A percentile compares a stretch with the other conserved stretches of the same genome.
phyloP scores from a whole-genome alignment of 2,888 invertebrate genomes.

The Hylaea fasciaria region DNA sequence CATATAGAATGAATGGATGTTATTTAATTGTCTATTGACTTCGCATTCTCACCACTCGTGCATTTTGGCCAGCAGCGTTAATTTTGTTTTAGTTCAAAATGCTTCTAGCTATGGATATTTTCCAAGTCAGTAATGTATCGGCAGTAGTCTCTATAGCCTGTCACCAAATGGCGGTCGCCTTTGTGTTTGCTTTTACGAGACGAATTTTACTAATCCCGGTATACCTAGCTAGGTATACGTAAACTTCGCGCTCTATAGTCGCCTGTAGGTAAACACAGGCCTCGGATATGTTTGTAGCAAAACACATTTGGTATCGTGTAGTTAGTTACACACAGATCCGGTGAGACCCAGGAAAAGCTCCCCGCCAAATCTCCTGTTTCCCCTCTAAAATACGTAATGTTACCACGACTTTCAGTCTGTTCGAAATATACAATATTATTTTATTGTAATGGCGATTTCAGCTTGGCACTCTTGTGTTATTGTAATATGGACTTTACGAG shows the following conservation, averaged over 20 bases:
- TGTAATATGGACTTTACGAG: constrained; percentile 1
- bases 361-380: constrained; percentile 65
- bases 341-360: constrained; percentile 61
- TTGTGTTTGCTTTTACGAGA: constrained; percentile 3
- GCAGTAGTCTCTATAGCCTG: no score
- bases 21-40: no score
- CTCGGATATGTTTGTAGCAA: constrained; percentile 68
- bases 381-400: constrained; percentile 60
- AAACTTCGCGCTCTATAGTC: not conserved
- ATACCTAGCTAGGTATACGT: not conserved
- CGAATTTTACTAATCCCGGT: not conserved
- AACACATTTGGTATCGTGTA: constrained; percentile 71
- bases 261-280: constrained; percentile 52
- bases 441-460: constrained; percentile 20
- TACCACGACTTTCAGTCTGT: constrained; percentile 34
- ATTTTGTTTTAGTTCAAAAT: no score
- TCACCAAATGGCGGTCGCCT: not conserved
- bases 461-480: constrained; percentile 15
- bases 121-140: no score
- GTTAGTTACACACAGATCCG: constrained; percentile 72
- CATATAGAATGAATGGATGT: no score
- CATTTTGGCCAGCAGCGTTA: no score
- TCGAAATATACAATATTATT: constrained; percentile 28
- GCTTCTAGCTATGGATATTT: no score
- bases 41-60: no score